Evolutionary conservation across 2,888 invertebrate species (phyloP).

Genomic region (Nineta flava): DNA sequence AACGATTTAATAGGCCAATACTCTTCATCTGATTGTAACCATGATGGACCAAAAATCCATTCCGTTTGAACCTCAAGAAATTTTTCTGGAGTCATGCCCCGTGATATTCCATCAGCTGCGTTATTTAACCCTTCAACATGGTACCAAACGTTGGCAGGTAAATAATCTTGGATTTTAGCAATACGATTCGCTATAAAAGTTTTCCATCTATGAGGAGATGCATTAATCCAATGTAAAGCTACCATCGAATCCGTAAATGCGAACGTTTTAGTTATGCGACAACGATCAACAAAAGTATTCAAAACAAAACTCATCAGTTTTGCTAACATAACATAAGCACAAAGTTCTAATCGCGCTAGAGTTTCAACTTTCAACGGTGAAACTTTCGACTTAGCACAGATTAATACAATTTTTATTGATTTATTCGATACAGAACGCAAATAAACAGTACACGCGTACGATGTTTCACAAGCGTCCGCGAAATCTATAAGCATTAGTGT

Average conservation of each 20-base stretch:
- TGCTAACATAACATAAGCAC: slow-evolving; percentile 10
- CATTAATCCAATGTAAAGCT: slow-evolving; percentile 9
- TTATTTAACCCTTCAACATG: slow-evolving; percentile 7
- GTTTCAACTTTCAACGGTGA: slow-evolving; percentile 10
- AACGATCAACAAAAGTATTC: background rate
- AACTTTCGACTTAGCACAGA: slow-evolving; percentile 10
- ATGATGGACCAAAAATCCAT: background rate
- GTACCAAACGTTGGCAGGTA: slow-evolving; percentile 4
- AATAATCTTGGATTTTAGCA: slow-evolving; percentile 7
- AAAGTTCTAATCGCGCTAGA: slow-evolving; percentile 11
- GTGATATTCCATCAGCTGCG: slow-evolving; percentile 8
- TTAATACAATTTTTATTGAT: slow-evolving; percentile 1
- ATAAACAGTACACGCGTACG: slow-evolving; percentile 11
- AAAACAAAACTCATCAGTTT: slow-evolving; percentile 2
- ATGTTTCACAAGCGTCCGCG: slow-evolving; percentile 8
- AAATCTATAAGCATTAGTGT: slow-evolving; percentile 9
- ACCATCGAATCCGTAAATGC: slow-evolving; percentile 11
- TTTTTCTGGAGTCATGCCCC: slow-evolving; percentile 8
- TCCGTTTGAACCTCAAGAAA: background rate
- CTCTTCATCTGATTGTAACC: background rate
- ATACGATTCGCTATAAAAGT: too few relatives aligned
- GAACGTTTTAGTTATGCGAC: slow-evolving; percentile 1
- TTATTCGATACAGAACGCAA: slow-evolving; percentile 5
- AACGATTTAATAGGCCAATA: background rate
- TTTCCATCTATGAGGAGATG: too few relatives aligned